Base-by-base conservation (phyloP, 2,797 vertebrate genomes). In the Phataginus tetradactyla region DNA sequence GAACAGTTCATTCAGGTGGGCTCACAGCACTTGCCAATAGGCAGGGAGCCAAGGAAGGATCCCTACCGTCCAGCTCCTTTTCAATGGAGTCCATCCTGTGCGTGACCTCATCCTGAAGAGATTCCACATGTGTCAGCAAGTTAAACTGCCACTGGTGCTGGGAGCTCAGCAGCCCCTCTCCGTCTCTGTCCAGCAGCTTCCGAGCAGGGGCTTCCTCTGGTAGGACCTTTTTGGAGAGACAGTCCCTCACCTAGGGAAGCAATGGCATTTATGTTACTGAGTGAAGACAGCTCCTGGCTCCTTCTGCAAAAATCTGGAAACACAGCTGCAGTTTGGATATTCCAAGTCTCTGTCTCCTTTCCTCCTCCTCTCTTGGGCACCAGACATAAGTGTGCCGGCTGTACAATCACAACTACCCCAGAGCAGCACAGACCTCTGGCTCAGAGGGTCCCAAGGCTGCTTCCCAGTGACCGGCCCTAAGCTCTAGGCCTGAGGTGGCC, bases 81-180 rank as follows among this genome's bases (percentile, higher is more conserved):
- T 99, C 99, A 81, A 99, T 99, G 98, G 99, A 99, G 99, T 99
- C 99, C 99, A 99, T 99, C 96, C 99, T 98, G 96, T 99, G 99
- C 0, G 99, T 99, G 80, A 99, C 99, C 97, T 99, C 99, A 4
- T 99, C 99, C 98, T 99, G 99, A 85, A 99, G 99, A 14, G 99
- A 99, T 61, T 99, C 99, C 45, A 99, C 99, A 0, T 99, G 99
- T 68, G 99, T 99, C 97, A 99, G 98, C 96, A 99, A 98, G 98
- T 99, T 99, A 90, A 99, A 99, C 98, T 99, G 99, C 99, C 99
- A 99, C 98, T 99, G 99, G 79, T 99, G 99, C 98, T 98, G 99
- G 0, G 99, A 98, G 95, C 98, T 98, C 95, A 98, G 95, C 64
- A 98, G 93, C 79, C 98, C 98, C 66, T 99, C 98, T 96, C 98